A percentile compares a stretch with the other conserved stretches of the same genome.
phyloP scores from a whole-genome alignment of 2,888 invertebrate species.

The Anticlea derivata region DNA sequence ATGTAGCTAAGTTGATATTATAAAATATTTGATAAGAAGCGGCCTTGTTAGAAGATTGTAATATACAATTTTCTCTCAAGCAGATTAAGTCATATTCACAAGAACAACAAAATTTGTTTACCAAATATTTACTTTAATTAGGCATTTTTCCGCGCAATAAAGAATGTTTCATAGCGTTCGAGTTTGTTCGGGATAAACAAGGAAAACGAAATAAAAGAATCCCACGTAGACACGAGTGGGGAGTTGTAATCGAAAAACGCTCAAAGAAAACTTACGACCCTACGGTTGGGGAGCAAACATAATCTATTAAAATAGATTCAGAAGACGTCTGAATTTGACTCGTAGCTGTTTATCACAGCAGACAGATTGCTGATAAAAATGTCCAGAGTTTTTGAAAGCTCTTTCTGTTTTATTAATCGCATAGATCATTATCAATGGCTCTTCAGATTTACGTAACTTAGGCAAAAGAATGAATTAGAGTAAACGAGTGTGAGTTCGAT shows the following conservation, averaged over 20 bases:
- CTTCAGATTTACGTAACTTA: too few species aligned
- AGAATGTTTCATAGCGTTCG: constrained; percentile 28
- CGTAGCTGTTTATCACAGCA: constrained; percentile 25
- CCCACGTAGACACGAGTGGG: constrained; percentile 42
- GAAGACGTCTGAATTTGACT: constrained; percentile 40
- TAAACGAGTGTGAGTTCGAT: too few species aligned
- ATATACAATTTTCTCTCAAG: constrained; percentile 10
- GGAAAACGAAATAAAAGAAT: constrained; percentile 44
- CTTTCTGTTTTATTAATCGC: too few species aligned
- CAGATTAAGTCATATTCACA: constrained; percentile 8
- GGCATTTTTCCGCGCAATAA: constrained; percentile 22
- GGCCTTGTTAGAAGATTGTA: constrained; percentile 7
- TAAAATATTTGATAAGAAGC: constrained; percentile 8
- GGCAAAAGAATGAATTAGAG: too few species aligned
- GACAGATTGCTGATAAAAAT: constrained; percentile 12
- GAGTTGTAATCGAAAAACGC: constrained; percentile 52
- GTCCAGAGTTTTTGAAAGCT: constrained; percentile 5
- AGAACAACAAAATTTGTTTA: constrained; percentile 19
- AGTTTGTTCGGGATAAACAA: constrained; percentile 39
- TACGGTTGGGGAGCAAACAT: constrained; percentile 46
- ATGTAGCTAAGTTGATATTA: background rate
- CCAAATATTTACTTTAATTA: constrained; percentile 29
- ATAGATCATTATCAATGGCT: background rate
- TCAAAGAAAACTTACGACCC: constrained; percentile 50
- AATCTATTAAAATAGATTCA: constrained; percentile 47